Evolutionary conservation across 2,888 invertebrate species (phyloP).

Genomic region (Eupithecia pulchellata): DNA sequence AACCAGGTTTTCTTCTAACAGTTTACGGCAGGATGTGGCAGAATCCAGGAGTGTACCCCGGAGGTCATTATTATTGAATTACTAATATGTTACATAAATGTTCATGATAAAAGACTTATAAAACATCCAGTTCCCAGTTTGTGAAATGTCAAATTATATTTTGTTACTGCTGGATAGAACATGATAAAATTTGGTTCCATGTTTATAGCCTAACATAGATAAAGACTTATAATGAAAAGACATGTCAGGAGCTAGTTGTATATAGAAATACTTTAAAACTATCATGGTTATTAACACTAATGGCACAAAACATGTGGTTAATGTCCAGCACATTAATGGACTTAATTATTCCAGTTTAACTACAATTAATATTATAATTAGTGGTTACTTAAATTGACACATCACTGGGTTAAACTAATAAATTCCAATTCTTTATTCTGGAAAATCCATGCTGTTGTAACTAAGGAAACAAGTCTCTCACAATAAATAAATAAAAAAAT

Average conservation of each 20-base stretch:
- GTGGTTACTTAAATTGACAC: background rate
- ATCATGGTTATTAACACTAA: background rate
- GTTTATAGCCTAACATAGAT: no score
- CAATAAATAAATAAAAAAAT: no score
- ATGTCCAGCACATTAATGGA: background rate
- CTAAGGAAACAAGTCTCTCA: background rate
- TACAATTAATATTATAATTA: background rate
- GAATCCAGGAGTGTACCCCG: slow-evolving; percentile 79
- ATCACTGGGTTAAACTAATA: background rate
- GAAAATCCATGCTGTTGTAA: background rate
- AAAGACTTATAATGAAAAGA: no score
- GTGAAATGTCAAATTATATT: no score
- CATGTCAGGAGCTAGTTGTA: no score
- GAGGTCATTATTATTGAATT: slow-evolving; percentile 63
- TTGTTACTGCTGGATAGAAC: no score
- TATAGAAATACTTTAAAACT: background rate
- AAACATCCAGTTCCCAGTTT: background rate
- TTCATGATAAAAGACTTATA: slow-evolving; percentile 37
- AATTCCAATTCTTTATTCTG: background rate
- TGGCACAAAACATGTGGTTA: background rate
- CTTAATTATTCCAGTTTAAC: no score
- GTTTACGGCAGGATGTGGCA: slow-evolving; percentile 76
- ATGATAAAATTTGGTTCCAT: no score
- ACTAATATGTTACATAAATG: slow-evolving; percentile 33
- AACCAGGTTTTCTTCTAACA: slow-evolving; percentile 58